phyloP scores from a whole-genome alignment of 2,113 vertebrate species.

The Otocyon megalotis region DNA sequence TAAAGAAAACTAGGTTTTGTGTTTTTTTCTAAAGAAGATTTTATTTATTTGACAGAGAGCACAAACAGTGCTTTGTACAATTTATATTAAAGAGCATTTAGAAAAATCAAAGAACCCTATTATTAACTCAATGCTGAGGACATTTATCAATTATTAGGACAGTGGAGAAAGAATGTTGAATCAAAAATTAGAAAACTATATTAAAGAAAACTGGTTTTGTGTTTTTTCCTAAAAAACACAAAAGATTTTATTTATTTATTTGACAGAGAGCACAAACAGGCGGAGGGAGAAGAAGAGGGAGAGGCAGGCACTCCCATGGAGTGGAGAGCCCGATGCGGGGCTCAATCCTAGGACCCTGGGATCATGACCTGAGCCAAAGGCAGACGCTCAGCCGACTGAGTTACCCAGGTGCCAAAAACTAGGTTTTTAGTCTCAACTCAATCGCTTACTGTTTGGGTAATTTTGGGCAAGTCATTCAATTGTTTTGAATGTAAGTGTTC shows the following conservation, averaged over 20 bases:
- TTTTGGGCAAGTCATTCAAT: neutral
- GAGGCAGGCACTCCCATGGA: no score
- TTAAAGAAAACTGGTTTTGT: conserved; percentile 28
- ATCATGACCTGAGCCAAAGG: no score
- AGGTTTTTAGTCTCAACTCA: neutral
- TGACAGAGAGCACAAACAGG: no score
- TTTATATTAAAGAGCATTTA: neutral
- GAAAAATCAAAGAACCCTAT: conserved; percentile 3
- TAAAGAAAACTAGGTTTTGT: neutral
- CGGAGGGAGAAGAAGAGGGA: no score
- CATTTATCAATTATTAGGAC: conserved; percentile 21
- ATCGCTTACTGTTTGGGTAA: neutral
- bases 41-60: no score
- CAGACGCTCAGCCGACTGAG: no score
- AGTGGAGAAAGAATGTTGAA: neutral
- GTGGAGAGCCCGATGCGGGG: no score
- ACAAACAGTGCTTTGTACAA: neutral
- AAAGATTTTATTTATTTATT: no score
- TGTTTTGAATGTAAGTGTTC: neutral
- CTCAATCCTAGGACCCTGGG: no score
- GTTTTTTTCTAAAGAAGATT: no score
- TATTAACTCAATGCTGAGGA: conserved; percentile 50
- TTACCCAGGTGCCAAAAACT: no score
- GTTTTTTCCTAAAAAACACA: no score
- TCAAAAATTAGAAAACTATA: neutral